phyloP scores from a whole-genome alignment of 1,140 invertebrate genomes.

The Meloidogyne hapla region DNA sequence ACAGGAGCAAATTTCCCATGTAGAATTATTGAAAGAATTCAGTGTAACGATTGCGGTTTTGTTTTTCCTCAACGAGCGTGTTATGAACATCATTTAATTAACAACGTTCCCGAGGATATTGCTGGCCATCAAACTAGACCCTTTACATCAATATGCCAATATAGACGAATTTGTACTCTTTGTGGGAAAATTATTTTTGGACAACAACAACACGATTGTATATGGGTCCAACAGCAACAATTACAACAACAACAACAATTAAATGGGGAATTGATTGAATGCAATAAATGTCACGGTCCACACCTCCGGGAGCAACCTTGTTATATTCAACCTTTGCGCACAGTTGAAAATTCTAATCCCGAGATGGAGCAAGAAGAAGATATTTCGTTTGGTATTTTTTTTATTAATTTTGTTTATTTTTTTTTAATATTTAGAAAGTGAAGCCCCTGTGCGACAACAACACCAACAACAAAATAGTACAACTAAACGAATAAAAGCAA shows the following conservation, averaged over 20 bases:
- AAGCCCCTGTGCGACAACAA: not conserved
- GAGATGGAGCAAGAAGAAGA: constrained; percentile 6
- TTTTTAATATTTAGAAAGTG: no score
- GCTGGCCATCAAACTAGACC: not conserved
- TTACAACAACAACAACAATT: not conserved
- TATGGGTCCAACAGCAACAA: no score
- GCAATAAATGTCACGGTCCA: not conserved
- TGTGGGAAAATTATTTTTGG: not conserved
- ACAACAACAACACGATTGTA: not conserved
- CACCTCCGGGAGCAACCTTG: not conserved
- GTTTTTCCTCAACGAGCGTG: constrained; percentile 5
- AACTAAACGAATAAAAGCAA: not conserved
- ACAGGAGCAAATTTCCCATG: not conserved
- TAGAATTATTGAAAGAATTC: no score
- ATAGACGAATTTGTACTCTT: not conserved
- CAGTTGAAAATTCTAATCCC: not conserved
- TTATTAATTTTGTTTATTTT: no score
- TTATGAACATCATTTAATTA: not conserved
- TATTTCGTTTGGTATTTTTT: no score
- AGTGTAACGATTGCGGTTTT: constrained; percentile 4
- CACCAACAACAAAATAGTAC: not conserved
- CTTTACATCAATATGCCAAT: not conserved
- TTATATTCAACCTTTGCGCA: constrained; percentile 1
- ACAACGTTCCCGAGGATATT: not conserved
- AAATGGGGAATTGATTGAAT: not conserved